Base-by-base conservation (phyloP, 2,797 vertebrate species). In the Myiothlypis coronata region DNA sequence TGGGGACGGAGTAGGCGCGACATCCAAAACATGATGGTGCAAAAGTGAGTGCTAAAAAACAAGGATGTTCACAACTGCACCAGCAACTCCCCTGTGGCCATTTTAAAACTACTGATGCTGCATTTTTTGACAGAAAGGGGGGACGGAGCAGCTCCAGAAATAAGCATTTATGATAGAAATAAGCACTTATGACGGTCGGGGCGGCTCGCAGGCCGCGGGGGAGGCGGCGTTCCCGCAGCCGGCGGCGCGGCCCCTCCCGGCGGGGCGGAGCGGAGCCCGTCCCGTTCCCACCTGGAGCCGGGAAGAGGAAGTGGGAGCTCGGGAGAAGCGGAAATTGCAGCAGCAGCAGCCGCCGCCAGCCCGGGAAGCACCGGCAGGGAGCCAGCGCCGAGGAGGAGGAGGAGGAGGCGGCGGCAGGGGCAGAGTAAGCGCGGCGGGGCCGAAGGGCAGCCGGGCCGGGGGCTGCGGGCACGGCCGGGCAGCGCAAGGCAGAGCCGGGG, bases 271-370 rank as follows among this genome's bases (percentile, higher is more conserved):
- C 63, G 12, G 8, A 21, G 30, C 50, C 5, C 8, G 9, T 50
- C 87, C 89, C 14, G 9, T 6, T 94, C 96, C 96, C 95, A 95
- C 95, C 97, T 94, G 93, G 93, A 94, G 93, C 94, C 95, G 91
- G 94, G 93, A 96, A 96, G 97, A 97, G 97, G 97, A 97, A 98
- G 97, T 94, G 96, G 97, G 96, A 97, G 89, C 91, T 80, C 80
- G 93, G 98, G 97, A 98, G 83, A 90, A 95, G 91, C 96, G 96
- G 97, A 97, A 97, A 97, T 96, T 94, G 93, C 92, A 84, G 96
- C 94, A 92, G 87, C 87, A 22, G 90, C 17, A 0, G 87, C 23
- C 6, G 81, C 57, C 70, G 87, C n/a, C 81, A 56, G 84, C 72
- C 81, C 18, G 94, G 87, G 92, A 35, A 91, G 84, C 78, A 53